Evolutionary conservation across 2,888 invertebrate genomes (phyloP).

Genomic region (Lithophane leautieri): DNA sequence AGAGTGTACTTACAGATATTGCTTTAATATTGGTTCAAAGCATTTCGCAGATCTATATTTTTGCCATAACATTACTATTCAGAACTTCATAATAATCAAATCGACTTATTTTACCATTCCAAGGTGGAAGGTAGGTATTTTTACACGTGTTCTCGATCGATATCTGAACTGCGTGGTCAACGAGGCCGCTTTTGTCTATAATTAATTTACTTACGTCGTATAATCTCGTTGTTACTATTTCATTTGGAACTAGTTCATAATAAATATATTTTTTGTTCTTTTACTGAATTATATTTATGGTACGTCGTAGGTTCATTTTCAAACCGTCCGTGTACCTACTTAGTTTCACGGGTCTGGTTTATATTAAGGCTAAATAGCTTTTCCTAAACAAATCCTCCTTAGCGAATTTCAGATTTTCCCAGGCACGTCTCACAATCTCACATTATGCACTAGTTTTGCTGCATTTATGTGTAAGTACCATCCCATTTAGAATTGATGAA

Average conservation of each 20-base stretch:
- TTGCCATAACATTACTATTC: not conserved
- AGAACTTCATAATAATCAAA: not conserved
- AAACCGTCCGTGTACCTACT: not conserved
- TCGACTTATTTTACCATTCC: not conserved
- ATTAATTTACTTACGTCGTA: constrained; percentile 65
- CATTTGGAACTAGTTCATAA: constrained; percentile 41
- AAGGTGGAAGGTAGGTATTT: constrained; percentile 31
- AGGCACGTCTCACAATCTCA: not conserved
- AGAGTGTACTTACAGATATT: not conserved
- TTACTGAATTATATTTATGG: not conserved
- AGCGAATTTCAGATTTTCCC: not conserved
- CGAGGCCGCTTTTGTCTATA: constrained; percentile 63
- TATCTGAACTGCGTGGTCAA: constrained; percentile 58
- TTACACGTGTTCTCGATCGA: constrained; percentile 55
- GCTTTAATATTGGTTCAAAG: not conserved
- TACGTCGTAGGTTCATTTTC: not conserved
- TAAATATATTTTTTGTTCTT: constrained; percentile 6
- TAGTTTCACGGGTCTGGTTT: not conserved
- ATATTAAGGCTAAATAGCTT: not conserved
- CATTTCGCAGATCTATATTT: not conserved
- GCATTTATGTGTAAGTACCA: not conserved
- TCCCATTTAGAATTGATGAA: not conserved
- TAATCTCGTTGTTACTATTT: constrained; percentile 52
- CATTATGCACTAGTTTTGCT: not conserved
- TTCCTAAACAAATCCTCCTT: not conserved